A percentile compares a stretch with the other conserved stretches of the same genome.
phyloP scores from a whole-genome alignment of 2,113 vertebrate genomes.

The Neotoma lepida region DNA sequence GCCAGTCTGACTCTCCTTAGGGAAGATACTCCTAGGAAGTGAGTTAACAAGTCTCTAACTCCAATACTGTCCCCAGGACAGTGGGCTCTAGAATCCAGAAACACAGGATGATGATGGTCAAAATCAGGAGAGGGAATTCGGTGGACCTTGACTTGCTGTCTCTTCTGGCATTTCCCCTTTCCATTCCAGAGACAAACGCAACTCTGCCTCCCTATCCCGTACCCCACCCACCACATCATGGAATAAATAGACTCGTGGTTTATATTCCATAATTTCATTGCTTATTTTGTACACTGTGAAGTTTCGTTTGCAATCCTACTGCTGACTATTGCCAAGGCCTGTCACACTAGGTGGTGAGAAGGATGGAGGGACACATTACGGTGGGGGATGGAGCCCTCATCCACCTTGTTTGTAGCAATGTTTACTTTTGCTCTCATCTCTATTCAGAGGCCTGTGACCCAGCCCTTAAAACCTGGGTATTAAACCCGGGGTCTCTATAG shows the following conservation, averaged over 20 bases:
- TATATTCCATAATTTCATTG: background rate
- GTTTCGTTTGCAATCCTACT: background rate
- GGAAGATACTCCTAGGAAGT: background rate
- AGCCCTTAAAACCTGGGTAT: background rate
- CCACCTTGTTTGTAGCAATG: fast-evolving
- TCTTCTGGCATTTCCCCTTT: background rate
- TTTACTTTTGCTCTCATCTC: background rate
- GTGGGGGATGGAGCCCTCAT: background rate
- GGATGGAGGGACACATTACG: background rate
- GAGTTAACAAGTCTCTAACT: background rate
- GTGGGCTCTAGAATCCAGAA: background rate
- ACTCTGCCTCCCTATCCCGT: background rate
- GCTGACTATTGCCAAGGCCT: background rate
- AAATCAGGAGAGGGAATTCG: background rate
- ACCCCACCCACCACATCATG: background rate
- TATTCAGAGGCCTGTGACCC: fast-evolving
- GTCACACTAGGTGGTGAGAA: background rate
- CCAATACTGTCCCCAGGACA: background rate
- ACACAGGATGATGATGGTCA: background rate
- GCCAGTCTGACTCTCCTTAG: background rate
- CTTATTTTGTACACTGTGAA: background rate
- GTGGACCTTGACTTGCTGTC: background rate
- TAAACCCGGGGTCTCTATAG: background rate
- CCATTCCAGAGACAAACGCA: background rate
- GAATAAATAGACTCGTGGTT: background rate